Evolutionary conservation across 2,888 invertebrate species (phyloP).

Genomic region (Drosophila aldrichi): DNA sequence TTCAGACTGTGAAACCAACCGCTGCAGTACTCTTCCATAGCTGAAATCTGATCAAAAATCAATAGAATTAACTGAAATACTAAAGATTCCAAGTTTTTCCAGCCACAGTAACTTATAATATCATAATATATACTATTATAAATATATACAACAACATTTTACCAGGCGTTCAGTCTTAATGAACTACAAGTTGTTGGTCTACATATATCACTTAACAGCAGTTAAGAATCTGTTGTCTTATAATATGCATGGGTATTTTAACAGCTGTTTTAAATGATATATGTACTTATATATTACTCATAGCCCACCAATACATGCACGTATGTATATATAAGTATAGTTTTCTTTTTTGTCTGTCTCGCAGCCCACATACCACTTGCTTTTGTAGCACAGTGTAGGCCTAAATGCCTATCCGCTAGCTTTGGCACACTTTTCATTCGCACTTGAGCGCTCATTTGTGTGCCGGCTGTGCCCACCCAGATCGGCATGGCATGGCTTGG

Average conservation of each 20-base stretch:
- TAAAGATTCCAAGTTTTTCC: too few relatives aligned
- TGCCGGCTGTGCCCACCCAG: constrained; percentile 65
- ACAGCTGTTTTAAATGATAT: not conserved
- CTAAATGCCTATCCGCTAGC: constrained; percentile 35
- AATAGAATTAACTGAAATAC: too few relatives aligned
- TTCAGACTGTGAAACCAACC: too few relatives aligned
- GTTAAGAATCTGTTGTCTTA: not conserved
- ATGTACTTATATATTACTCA: not conserved
- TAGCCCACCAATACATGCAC: not conserved
- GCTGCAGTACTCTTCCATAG: too few relatives aligned
- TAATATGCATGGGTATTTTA: not conserved
- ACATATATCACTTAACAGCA: not conserved
- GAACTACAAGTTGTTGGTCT: not conserved
- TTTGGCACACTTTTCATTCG: constrained; percentile 72
- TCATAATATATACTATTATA: too few relatives aligned
- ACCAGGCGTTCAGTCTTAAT: not conserved
- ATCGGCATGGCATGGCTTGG: constrained; percentile 17
- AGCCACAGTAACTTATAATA: too few relatives aligned
- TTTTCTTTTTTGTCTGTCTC: not conserved
- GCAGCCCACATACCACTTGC: constrained; percentile 1
- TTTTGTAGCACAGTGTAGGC: constrained; percentile 43
- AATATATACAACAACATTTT: too few relatives aligned
- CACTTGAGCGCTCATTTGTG: constrained; percentile 49
- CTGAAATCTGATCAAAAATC: too few relatives aligned
- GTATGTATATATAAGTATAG: too few relatives aligned